Evolutionary conservation across 2,888 invertebrate genomes (phyloP).

Genomic region (Tetrapedia diversipes): DNA sequence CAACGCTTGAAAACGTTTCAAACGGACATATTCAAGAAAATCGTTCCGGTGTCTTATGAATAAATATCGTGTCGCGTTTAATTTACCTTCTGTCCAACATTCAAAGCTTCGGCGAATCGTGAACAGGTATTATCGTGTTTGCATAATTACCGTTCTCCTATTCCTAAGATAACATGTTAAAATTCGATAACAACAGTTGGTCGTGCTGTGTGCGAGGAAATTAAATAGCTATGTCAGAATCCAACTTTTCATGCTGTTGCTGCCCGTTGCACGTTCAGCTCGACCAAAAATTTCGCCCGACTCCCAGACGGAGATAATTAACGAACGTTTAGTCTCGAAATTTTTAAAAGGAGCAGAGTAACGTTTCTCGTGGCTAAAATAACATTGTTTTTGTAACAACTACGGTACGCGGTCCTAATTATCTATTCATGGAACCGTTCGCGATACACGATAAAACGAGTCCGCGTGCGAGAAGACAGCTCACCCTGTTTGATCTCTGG

Average conservation of each 20-base stretch:
- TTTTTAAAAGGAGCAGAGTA: background rate
- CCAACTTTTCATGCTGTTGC: slow-evolving; percentile 24
- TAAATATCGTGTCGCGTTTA: slow-evolving; percentile 8
- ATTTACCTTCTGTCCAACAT: slow-evolving; percentile 21
- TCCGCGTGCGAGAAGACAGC: background rate
- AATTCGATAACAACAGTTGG: slow-evolving; percentile 34
- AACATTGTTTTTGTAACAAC: slow-evolving; percentile 29
- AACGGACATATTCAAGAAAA: background rate
- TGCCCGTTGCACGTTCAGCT: background rate
- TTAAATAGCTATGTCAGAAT: slow-evolving; percentile 27
- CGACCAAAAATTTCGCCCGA: slow-evolving; percentile 5
- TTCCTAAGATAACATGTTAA: slow-evolving; percentile 44
- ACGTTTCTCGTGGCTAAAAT: background rate
- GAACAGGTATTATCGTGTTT: slow-evolving; percentile 39
- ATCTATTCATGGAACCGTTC: slow-evolving; percentile 37
- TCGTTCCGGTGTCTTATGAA: slow-evolving; percentile 1
- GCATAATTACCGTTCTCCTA: slow-evolving; percentile 20
- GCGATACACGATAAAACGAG: background rate
- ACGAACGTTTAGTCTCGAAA: background rate
- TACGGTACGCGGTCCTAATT: slow-evolving; percentile 4
- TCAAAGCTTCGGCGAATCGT: slow-evolving; percentile 19
- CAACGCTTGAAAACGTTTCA: slow-evolving; percentile 12
- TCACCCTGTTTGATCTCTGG: slow-evolving; percentile 21
- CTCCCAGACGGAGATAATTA: slow-evolving; percentile 14
- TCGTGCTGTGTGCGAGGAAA: slow-evolving; percentile 34